A percentile compares a stretch with the other conserved stretches of the same genome.
These are phyloP conservation scores for Ambastaia sidthimunki DNA, from an alignment of 2,797 vertebrate genomes.

Conservation along the genomic window DNA sequence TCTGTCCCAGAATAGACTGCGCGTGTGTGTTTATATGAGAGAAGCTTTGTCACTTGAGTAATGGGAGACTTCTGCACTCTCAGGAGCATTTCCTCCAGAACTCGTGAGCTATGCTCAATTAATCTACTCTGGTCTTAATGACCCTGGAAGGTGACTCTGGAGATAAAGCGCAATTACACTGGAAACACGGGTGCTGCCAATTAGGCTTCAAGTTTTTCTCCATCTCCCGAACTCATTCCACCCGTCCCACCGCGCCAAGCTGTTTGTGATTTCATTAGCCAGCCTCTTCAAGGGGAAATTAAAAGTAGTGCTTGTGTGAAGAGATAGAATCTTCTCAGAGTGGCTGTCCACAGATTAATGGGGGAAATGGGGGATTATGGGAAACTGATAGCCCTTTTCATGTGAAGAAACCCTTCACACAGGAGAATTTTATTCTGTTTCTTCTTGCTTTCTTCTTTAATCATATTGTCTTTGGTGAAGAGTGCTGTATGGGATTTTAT, in stretches of 20 bases:
- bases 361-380: conserved; percentile 47
- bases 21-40: conserved; percentile 31
- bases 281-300: conserved; percentile 78
- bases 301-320: conserved; percentile 61
- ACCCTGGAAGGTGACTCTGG: conserved; percentile 83
- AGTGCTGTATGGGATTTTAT: conserved; percentile 31
- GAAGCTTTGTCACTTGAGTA: conserved; percentile 73
- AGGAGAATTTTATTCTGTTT: not conserved
- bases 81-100: conserved; percentile 52
- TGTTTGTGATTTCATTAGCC: conserved; percentile 83
- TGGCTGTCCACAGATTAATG: conserved; percentile 54
- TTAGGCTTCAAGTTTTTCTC: conserved; percentile 78
- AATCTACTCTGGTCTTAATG: conserved; percentile 80
- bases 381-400: conserved; percentile 43
- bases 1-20: conserved; percentile 52
- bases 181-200: conserved; percentile 82
- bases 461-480: conserved; percentile 45
- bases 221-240: conserved; percentile 67
- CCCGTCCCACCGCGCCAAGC: conserved; percentile 72
- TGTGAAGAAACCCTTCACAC: conserved; percentile 38
- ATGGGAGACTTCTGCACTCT: conserved; percentile 74
- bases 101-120: conserved; percentile 76
- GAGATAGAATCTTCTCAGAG: conserved; percentile 59
- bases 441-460: conserved; percentile 38
- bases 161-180: conserved; percentile 83